These are phyloP conservation scores for Acipenser transmontanus DNA, from an alignment of 2,797 vertebrate genomes.

Conservation along the genomic window DNA sequence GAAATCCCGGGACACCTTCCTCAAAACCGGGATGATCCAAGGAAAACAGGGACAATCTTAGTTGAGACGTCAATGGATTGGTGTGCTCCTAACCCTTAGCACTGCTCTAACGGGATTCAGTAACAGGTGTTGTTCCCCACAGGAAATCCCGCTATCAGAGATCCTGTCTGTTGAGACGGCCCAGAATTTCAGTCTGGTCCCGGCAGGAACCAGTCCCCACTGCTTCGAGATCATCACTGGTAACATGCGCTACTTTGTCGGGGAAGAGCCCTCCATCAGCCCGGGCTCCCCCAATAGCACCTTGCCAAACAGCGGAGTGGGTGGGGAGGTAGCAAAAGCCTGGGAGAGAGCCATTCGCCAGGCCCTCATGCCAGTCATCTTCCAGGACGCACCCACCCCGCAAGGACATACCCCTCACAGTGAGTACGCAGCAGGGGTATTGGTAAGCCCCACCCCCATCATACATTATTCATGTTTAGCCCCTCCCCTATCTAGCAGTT, in stretches of 20 bases:
- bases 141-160: conserved; percentile 86
- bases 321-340: conserved; percentile 65
- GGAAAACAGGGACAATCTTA: too few species aligned
- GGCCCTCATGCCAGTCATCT: conserved; percentile 81
- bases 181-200: conserved; percentile 64
- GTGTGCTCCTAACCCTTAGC: too few species aligned
- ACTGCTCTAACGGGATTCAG: too few species aligned
- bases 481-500: too few species aligned
- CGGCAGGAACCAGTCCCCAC: conserved; percentile 71
- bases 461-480: too few species aligned
- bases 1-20: too few species aligned
- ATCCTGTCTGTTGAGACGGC: conserved; percentile 72
- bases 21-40: too few species aligned
- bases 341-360: conserved; percentile 83
- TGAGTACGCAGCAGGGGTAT: conserved; percentile 31
- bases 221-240: conserved; percentile 84
- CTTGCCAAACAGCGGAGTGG: conserved; percentile 64
- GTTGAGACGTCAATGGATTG: too few species aligned
- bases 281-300: conserved; percentile 56
- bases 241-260: conserved; percentile 78
- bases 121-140: not conserved
- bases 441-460: too few species aligned
- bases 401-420: conserved; percentile 57
- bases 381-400: conserved; percentile 60
- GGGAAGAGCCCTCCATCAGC: conserved; percentile 59